These are phyloP conservation scores for Columbina picui DNA, from an alignment of 2,113 vertebrate species.

Conservation along the genomic window DNA sequence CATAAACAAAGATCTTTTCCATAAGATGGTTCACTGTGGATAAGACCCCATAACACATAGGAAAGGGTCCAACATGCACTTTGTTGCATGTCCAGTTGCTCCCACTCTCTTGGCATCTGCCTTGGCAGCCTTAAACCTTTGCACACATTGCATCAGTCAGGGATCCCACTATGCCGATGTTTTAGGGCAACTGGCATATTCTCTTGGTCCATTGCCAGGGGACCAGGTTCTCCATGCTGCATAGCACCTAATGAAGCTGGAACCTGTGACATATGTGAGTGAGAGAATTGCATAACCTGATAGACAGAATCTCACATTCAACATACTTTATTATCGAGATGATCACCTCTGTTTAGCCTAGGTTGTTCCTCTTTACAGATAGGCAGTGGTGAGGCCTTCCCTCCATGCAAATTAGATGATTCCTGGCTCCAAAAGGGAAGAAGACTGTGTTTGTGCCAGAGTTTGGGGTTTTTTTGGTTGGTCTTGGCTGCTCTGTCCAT, in stretches of 20 bases:
- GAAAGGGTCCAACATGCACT: neutral
- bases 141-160: accelerated
- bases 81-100: neutral
- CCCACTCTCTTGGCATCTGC: neutral
- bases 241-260: neutral
- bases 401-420: neutral
- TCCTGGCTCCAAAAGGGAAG: neutral
- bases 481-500: neutral
- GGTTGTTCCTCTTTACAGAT: neutral
- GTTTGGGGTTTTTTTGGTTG: neutral
- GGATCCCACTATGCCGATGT: neutral
- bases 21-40: neutral
- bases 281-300: neutral
- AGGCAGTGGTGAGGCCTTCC: neutral
- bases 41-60: neutral
- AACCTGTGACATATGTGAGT: neutral
- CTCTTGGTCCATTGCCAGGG: accelerated
- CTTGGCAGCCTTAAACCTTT: neutral
- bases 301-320: neutral
- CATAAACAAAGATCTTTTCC: neutral
- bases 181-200: neutral
- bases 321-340: neutral
- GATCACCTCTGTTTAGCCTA: neutral
- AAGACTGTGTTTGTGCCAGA: neutral
- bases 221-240: neutral